Evolutionary conservation across 2,797 vertebrate species (phyloP), one percentile per base, ranked within the genome.

Genomic region (Vespertilio murinus): DNA sequence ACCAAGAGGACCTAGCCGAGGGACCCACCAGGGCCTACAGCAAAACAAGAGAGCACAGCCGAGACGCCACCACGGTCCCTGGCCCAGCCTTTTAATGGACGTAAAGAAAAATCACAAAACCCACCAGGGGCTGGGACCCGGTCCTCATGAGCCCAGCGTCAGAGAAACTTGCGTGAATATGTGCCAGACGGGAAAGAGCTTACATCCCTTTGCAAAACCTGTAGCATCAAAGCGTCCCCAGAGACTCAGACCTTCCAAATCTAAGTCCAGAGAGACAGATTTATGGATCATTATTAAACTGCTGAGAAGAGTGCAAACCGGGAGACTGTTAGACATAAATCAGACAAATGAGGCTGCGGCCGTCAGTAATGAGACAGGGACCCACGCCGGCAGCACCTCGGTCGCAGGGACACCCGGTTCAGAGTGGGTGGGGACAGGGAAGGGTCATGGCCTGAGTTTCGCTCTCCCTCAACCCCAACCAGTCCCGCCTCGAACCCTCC

Each of bases 251-350:
- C 94, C 89, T 95, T 95, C 83, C 86, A 90, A 90, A 82, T 88
- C 93, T 74, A 86, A 85, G 84, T 49, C 84, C 87, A 54, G 80
- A 70, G 56, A 96, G 94, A 94, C 93, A 90, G 94, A 64, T 94
- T 97, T 91, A 95, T 93, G 95, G 93, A 64, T 95, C 95, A 86
- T 97, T 82, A 92, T 92, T 94, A 96, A 97, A 96, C 52, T 95
- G 93, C 93, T 88, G 81, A 96, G 94, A 92, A 96, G 94, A 95
- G 83, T 84, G 93, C 83, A 94, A 96, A 87, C 73, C 91, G 47
- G 92, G 56, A 94, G 94, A 93, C 90, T 80, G 86, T 82, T 49
- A 94, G 88, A 84, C 91, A 95, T 96, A 91, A 95, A 96, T 96
- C 97, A 96, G 70, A 85, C 73, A 94, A 95, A 96, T 69, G 81